Percentiles rank a stretch among this genome's conserved stretches.
These are phyloP conservation scores for Melieria crassipennis DNA, from an alignment of 2,888 invertebrate genomes.

Conservation along the genomic window DNA sequence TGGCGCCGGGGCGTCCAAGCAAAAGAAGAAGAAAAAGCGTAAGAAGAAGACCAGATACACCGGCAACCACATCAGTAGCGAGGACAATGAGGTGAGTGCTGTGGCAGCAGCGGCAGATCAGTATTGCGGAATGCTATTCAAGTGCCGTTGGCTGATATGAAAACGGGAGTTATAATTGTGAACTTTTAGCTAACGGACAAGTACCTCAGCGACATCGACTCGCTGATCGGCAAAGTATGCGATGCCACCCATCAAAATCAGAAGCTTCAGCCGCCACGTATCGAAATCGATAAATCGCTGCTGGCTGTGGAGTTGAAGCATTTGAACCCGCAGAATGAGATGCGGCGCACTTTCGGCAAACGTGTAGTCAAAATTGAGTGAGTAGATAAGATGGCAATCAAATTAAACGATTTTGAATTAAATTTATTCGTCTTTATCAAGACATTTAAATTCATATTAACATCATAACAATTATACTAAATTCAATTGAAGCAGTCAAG, in stretches of 20 bases:
- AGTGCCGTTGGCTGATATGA: neutral
- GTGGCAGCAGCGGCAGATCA: neutral
- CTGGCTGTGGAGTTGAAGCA: slow-evolving; percentile 76
- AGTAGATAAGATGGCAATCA: slow-evolving; percentile 32
- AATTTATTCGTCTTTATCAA: too few relatives aligned
- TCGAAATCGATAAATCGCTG: slow-evolving; percentile 74
- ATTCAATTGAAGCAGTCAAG: too few relatives aligned
- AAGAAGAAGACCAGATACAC: slow-evolving; percentile 70
- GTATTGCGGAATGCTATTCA: neutral
- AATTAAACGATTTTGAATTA: too few relatives aligned
- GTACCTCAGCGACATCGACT: slow-evolving; percentile 59
- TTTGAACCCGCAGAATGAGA: slow-evolving; percentile 82
- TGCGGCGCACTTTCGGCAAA: slow-evolving; percentile 83
- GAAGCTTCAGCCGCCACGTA: slow-evolving; percentile 47
- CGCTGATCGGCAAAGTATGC: slow-evolving; percentile 57
- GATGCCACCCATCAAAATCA: slow-evolving; percentile 50
- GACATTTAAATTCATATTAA: too few relatives aligned
- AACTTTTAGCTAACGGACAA: slow-evolving; percentile 55
- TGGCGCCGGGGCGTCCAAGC: slow-evolving; percentile 71
- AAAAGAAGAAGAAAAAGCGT: slow-evolving; percentile 73
- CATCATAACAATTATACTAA: too few relatives aligned
- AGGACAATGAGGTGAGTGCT: slow-evolving; percentile 71
- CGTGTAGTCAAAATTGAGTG: slow-evolving; percentile 77
- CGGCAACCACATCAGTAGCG: slow-evolving; percentile 69
- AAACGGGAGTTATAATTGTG: neutral